Evolutionary conservation across 1,140 invertebrate genomes (phyloP), one percentile per base, ranked within the genome.

Genomic region (Camponotus floridanus): DNA sequence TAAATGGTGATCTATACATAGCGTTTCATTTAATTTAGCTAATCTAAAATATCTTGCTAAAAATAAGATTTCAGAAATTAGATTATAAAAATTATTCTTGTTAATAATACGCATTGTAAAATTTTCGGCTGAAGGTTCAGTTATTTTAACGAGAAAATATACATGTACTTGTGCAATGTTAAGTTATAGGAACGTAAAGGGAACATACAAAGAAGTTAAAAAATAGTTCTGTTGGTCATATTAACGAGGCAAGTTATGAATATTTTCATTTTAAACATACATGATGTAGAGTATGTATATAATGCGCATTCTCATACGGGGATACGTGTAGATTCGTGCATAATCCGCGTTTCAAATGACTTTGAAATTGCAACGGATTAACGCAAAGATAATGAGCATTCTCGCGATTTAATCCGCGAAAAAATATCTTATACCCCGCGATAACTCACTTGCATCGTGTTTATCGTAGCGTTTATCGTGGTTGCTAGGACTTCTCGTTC

Each of bases 371-470:
- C 39, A 18, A 31, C 55, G 26, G 57, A 73, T 73, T 81, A 59
- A 59, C 36, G 79, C 51, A 7, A 45, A 42, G 45, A 83, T 83
- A 74, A 83, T 42, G 45, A 55, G 3, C 26, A 26, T 7, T 61
- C 33, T 68, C 55, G 55, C 68, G 57, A 74, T 45, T 73, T 74
- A 83, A 83, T 83, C 79, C 79, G 39, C 55, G 57, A 62, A n/a
- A 51, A 33, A 36, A 59, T 59, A 26, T 31, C 79, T 73, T 83
- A 81, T 45, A 73, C 45, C 65, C 13, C 21, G 67, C 26, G 55
- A 81, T 73, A 81, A 74, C 68, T 48, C 18, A 51, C 45, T 55
- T 18, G n/a, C 55, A 57, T 74, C 55, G 67, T 74, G 61, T 74
- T 83, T 74, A 59, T 73, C 36, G 79, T 6, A 68, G 68, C 48